Conservation (phyloP, 2,797 vertebrate species). For the Agapornis canus region DNA sequence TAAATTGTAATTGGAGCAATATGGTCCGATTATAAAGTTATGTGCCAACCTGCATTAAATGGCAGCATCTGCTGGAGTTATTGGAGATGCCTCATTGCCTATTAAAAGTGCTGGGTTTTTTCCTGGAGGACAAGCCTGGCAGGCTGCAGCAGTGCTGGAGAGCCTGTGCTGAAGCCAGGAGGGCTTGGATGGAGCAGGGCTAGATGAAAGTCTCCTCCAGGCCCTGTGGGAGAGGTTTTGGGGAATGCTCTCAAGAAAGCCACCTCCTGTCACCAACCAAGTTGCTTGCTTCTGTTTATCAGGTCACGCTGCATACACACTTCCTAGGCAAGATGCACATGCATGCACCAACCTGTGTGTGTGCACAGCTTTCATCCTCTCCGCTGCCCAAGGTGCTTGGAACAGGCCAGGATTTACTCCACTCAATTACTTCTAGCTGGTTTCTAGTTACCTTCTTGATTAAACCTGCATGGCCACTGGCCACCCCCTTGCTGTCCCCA, state of each 20-base stretch:
- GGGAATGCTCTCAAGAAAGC: neutral
- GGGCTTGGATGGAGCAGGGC: neutral
- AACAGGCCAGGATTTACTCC: neutral
- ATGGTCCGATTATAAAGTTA: constrained; percentile 67
- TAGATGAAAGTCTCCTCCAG: neutral
- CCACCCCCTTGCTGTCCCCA: fast-evolving
- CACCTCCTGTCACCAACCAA: neutral
- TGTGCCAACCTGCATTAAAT: constrained; percentile 65
- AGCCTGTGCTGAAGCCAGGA: constrained; percentile 3
- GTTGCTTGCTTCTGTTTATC: neutral
- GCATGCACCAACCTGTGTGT: fast-evolving
- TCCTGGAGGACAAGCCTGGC: constrained; percentile 62
- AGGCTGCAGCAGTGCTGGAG: constrained; percentile 15
- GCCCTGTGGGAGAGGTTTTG: neutral
- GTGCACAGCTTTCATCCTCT: neutral
- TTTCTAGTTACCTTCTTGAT: neutral
- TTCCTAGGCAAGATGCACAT: neutral
- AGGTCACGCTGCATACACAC: neutral
- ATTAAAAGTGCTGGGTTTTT: constrained; percentile 56
- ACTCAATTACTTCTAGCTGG: neutral
- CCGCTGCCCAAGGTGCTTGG: neutral
- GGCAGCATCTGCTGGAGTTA: constrained; percentile 77
- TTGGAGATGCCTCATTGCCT: constrained; percentile 64
- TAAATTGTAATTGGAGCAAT: constrained; percentile 77
- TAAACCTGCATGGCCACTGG: neutral